Percentiles rank a stretch among this genome's conserved stretches.
These are phyloP conservation scores for Iguana delicatissima DNA, from an alignment of 2,797 vertebrate genomes.

Conservation along the genomic window DNA sequence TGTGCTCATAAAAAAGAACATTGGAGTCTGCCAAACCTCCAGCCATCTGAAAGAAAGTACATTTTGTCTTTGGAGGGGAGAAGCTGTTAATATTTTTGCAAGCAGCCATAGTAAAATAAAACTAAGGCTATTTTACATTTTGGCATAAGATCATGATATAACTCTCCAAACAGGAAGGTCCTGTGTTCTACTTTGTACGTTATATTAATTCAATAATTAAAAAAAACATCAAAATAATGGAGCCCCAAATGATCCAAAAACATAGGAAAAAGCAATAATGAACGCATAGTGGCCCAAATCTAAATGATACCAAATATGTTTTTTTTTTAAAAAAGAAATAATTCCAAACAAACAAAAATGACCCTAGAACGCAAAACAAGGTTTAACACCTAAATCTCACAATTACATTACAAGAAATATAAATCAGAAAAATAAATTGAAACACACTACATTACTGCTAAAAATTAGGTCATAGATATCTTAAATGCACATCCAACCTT, in stretches of 20 bases:
- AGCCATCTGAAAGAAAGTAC: background rate
- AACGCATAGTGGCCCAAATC: background rate
- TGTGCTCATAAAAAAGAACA: constrained; percentile 5
- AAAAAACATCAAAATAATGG: background rate
- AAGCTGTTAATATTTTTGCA: background rate
- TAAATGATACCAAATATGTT: background rate
- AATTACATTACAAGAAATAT: background rate
- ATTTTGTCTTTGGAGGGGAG: background rate
- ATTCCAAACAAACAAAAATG: background rate
- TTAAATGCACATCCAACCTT: background rate
- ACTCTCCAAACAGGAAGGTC: background rate
- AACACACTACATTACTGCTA: background rate
- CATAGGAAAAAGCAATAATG: background rate
- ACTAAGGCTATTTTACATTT: background rate
- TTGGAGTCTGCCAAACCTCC: background rate
- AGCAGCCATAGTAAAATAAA: background rate
- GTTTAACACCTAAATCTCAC: background rate
- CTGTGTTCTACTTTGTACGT: background rate
- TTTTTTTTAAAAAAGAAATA: background rate
- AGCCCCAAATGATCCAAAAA: background rate
- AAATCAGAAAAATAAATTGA: background rate
- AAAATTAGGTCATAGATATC: background rate
- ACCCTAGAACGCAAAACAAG: background rate
- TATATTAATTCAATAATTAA: background rate
- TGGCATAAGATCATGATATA: accelerated